Base-by-base conservation (phyloP, 2,888 invertebrate species). In the Steinernema carpocapsae region DNA sequence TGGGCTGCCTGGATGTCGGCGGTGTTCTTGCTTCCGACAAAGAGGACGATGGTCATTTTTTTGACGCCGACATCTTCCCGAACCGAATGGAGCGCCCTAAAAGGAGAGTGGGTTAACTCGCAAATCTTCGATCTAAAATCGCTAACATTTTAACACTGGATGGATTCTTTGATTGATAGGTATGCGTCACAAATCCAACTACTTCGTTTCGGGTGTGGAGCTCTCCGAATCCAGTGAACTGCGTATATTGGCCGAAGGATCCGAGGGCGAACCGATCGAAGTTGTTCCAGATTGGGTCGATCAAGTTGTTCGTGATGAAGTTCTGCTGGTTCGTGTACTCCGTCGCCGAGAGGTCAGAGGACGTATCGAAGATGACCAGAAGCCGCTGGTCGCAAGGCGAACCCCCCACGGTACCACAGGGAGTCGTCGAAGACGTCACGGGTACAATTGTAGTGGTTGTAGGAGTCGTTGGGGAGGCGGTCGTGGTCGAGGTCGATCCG, bases 191-290 rank as follows among this genome's bases (percentile, higher is more conserved):
- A 7, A 64, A 32, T 1, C 64, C 64, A 32, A 64, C 32, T 12
- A 59, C 52, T 3, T 70, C 64, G 19, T 59, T 64, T 42, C 59
- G 29, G n/a, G 12, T 26, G 37, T 26, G 71, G 22, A 70, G 3
- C 24, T 14, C 29, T 70, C 42, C 43, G 17, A 42, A 46, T 12
- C 64, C 29, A 2, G 29, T 29, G 10, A 24, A 37, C 42, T 59
- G 32, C 4, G 48, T 70, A 10, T 56, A 24, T 1, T 29, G 19
- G 19, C 29, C 37, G 26, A 22, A 32, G 73, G 71, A 37, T 7
- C n/a, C 56, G 32, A 74, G 22, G 6, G 56, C 48, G 74, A 74
- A 45, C 24, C 52, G 74, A 29, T 74, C 74, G 26, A 72, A 72
- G 26, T 74, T 74, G n/a, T 74, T 74, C 72, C 71, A 74, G 19